Evolutionary conservation across 2,888 invertebrate species (phyloP).

Genomic region (Drosophila ustulata): DNA sequence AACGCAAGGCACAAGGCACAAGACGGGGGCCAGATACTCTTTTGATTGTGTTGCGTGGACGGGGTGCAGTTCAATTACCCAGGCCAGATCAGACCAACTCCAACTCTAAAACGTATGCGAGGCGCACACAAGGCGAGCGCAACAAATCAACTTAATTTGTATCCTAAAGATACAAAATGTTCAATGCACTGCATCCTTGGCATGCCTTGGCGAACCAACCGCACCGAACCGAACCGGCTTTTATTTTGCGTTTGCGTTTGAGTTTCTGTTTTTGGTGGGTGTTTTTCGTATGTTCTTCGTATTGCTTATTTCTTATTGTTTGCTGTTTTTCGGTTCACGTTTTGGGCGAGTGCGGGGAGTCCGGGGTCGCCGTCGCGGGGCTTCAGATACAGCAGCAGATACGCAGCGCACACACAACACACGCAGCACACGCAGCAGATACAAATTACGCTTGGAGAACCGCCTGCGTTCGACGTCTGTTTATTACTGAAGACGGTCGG

Average conservation of each 20-base stretch:
- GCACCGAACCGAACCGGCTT: constrained; percentile 65
- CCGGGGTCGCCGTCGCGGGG: constrained; percentile 21
- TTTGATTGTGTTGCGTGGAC: constrained; percentile 4
- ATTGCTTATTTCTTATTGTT: constrained; percentile 35
- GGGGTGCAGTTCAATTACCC: constrained; percentile 62
- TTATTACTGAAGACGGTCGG: constrained; percentile 69
- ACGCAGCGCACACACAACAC: neutral
- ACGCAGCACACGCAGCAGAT: constrained; percentile 31
- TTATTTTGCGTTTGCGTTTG: constrained; percentile 13
- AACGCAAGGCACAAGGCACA: constrained; percentile 47
- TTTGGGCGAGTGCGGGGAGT: neutral
- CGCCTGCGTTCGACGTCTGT: constrained; percentile 72
- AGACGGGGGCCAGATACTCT: constrained; percentile 27
- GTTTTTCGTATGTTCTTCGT: constrained; percentile 24
- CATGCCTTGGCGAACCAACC: constrained; percentile 15
- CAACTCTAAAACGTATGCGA: constrained; percentile 33
- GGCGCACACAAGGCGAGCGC: constrained; percentile 45
- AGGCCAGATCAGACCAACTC: constrained; percentile 15
- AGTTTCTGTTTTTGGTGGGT: constrained; percentile 53
- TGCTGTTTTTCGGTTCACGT: neutral
- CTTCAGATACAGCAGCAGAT: constrained; percentile 35
- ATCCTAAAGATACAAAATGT: constrained; percentile 73
- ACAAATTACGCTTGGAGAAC: constrained; percentile 53
- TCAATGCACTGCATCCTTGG: constrained; percentile 68
- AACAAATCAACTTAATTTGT: constrained; percentile 76